Percentiles rank a stretch among this genome's conserved stretches.
phyloP scores from a whole-genome alignment of 2,113 vertebrate genomes.

The Promerops cafer region DNA sequence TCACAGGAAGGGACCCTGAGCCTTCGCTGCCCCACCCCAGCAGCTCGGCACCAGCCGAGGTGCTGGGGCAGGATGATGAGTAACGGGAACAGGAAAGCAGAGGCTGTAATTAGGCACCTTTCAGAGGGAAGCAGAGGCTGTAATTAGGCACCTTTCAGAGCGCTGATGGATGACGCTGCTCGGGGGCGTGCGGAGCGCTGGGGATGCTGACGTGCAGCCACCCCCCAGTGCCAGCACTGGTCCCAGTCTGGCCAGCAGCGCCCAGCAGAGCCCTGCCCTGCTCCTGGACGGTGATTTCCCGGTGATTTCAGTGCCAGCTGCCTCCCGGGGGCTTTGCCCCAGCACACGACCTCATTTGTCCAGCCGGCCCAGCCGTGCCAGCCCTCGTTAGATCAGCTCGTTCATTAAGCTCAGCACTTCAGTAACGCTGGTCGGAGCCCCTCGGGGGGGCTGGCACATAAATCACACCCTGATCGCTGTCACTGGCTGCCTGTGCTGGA shows the following conservation, averaged over 20 bases:
- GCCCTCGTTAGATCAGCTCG: neutral
- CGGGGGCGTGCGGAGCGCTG: neutral
- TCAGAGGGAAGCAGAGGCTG: conserved; percentile 13
- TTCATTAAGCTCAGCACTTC: neutral
- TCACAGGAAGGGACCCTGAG: neutral
- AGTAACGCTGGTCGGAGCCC: neutral
- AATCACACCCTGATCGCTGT: neutral
- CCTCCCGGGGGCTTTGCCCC: neutral
- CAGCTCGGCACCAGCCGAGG: neutral
- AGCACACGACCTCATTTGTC: neutral
- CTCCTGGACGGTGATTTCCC: fast-evolving
- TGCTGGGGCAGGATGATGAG: neutral
- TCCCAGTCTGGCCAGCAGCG: neutral
- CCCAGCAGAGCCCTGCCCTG: neutral
- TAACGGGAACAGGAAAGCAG: neutral
- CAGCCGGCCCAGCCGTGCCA: neutral
- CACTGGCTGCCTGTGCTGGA: neutral
- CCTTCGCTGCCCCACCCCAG: fast-evolving
- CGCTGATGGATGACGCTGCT: conserved; percentile 1
- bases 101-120: conserved; percentile 22
- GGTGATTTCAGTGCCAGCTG: neutral
- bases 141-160: conserved; percentile 7
- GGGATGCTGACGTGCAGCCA: neutral
- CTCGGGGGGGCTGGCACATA: neutral
- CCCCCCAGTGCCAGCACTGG: neutral